Percentiles rank a stretch among this genome's conserved stretches.
Conservation (phyloP, 2,888 invertebrate species). For the Mayetiola destructor region DNA sequence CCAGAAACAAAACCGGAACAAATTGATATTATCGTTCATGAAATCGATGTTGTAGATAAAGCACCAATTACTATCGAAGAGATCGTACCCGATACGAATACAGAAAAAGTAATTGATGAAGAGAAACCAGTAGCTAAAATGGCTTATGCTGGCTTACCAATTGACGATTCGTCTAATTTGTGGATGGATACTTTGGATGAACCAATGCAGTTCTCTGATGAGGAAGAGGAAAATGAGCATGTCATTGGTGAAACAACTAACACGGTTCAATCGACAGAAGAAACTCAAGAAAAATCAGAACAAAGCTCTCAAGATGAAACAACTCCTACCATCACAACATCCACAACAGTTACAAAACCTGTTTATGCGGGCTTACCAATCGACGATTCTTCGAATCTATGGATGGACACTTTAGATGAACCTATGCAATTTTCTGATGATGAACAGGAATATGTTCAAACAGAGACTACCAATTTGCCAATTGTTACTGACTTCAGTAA, state of each 20-base stretch:
- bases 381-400: conserved; percentile 26
- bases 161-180: conserved; percentile 25
- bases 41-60: neutral
- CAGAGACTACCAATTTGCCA: neutral
- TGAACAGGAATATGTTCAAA: conserved; percentile 17
- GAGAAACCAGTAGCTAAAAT: conserved; percentile 17
- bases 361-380: conserved; percentile 26
- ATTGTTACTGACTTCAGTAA: neutral
- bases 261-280: no score
- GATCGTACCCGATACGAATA: neutral
- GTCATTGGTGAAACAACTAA: neutral
- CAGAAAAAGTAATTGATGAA: neutral
- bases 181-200: conserved; percentile 30
- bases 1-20: conserved; percentile 17
- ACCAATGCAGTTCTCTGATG: conserved; percentile 24
- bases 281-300: neutral
- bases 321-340: no score
- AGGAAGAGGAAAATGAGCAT: conserved; percentile 19
- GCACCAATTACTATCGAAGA: neutral
- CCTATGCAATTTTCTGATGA: conserved; percentile 24
- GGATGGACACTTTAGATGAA: conserved; percentile 29
- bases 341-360: conserved; percentile 17
- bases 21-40: no score
- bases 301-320: neutral
- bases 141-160: conserved; percentile 25